phyloP scores from a whole-genome alignment of 2,888 invertebrate genomes.

The Molorchus minor region DNA sequence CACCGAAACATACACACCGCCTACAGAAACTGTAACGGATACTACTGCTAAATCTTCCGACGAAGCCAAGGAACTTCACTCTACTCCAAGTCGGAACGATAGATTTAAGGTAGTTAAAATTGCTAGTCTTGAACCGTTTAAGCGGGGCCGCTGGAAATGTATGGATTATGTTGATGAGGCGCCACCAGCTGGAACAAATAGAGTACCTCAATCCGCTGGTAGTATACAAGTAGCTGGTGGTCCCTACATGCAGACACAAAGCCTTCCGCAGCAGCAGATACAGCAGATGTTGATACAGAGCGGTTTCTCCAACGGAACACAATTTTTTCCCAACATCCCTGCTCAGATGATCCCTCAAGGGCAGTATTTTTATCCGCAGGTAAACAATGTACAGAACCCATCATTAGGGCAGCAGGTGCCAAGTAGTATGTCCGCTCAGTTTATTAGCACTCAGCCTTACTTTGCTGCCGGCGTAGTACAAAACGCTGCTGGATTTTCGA shows the following conservation, averaged over 20 bases:
- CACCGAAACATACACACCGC: slow-evolving; percentile 49
- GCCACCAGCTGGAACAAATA: slow-evolving; percentile 51
- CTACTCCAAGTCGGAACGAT: slow-evolving; percentile 66
- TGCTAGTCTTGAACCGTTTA: slow-evolving; percentile 79
- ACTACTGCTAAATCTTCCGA: slow-evolving; percentile 57
- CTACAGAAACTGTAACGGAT: slow-evolving; percentile 41
- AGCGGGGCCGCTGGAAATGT: slow-evolving; percentile 79
- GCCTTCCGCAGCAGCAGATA: slow-evolving; percentile 63
- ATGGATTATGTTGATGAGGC: slow-evolving; percentile 80
- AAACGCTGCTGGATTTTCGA: slow-evolving; percentile 48
- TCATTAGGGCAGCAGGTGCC: slow-evolving; percentile 55
- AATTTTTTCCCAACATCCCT: slow-evolving; percentile 55
- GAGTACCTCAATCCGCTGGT: slow-evolving; percentile 53
- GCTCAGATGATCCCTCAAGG: slow-evolving; percentile 58
- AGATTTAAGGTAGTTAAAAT: slow-evolving; percentile 83
- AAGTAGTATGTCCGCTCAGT: slow-evolving; percentile 56
- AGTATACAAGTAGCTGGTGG: slow-evolving; percentile 50
- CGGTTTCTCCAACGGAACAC: slow-evolving; percentile 54
- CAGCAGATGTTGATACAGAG: slow-evolving; percentile 62
- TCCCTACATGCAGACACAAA: slow-evolving; percentile 61
- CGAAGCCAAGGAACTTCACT: slow-evolving; percentile 67
- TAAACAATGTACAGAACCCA: slow-evolving; percentile 56
- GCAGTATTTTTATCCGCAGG: slow-evolving; percentile 61
- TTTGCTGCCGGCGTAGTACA: slow-evolving; percentile 54
- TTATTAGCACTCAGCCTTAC: slow-evolving; percentile 55